Conservation (phyloP, 2,113 vertebrate genomes). For the Andinoacara biseriatus region DNA sequence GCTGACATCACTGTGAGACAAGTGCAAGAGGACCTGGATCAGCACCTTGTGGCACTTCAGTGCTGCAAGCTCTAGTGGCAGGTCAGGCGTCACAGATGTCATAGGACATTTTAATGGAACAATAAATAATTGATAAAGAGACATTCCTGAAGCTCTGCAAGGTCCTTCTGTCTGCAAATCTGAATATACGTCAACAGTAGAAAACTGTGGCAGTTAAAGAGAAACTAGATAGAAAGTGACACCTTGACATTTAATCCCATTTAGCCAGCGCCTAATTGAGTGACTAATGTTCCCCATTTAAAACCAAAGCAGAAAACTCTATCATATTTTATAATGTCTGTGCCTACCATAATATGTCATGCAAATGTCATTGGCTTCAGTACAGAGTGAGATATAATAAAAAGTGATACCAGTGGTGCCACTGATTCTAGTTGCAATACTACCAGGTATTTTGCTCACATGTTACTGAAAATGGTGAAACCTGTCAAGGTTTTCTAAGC, state of each 20-base stretch:
- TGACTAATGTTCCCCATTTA: slow-evolving; percentile 26
- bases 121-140: slow-evolving; percentile 75
- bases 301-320: not conserved
- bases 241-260: slow-evolving; percentile 35
- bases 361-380: not conserved
- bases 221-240: slow-evolving; percentile 15
- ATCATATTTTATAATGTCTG: not conserved
- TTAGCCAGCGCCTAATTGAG: slow-evolving; percentile 21
- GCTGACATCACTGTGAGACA: slow-evolving; percentile 26
- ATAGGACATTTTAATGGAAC: slow-evolving; percentile 78
- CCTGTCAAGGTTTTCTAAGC: slow-evolving; percentile 14
- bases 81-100: slow-evolving; percentile 78
- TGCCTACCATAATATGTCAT: not conserved
- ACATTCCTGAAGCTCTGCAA: slow-evolving; percentile 32
- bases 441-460: not conserved
- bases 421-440: not conserved
- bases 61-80: slow-evolving; percentile 45
- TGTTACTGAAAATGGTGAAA: slow-evolving; percentile 1
- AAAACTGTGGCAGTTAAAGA: slow-evolving; percentile 30
- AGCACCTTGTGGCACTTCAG: slow-evolving; percentile 66
- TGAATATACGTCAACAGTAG: slow-evolving; percentile 25
- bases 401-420: not conserved
- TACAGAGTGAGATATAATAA: not conserved
- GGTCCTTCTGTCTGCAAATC: slow-evolving; percentile 16
- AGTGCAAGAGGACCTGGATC: slow-evolving; percentile 50